phyloP scores from a whole-genome alignment of 2,888 invertebrate species.

The Lasioglossum lativentre region DNA sequence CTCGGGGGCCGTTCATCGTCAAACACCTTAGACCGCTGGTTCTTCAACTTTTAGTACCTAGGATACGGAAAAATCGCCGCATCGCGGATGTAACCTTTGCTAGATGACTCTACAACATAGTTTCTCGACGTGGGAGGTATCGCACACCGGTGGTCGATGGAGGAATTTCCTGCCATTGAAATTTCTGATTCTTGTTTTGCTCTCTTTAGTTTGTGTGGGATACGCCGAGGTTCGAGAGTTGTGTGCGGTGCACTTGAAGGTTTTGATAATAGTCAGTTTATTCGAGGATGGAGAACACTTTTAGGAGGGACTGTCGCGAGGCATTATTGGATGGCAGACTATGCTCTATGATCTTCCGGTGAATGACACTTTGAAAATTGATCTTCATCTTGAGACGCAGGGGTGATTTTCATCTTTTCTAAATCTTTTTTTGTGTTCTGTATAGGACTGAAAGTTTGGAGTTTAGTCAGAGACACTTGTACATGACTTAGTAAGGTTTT shows the following conservation, averaged over 20 bases:
- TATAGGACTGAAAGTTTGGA: not conserved
- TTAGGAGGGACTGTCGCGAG: not conserved
- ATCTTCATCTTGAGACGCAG: not conserved
- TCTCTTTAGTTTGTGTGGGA: not conserved
- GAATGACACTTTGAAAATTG: not conserved
- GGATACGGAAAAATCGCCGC: not conserved
- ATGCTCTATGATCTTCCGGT: not conserved
- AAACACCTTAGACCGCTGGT: not conserved
- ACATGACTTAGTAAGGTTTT: too few species aligned
- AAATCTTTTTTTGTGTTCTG: not conserved
- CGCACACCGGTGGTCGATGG: not conserved
- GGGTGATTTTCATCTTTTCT: not conserved
- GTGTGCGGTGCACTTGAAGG: not conserved
- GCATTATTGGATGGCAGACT: not conserved
- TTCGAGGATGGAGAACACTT: not conserved
- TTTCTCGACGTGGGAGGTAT: slow-evolving; percentile 4
- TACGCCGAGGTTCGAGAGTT: not conserved
- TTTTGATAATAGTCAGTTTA: not conserved
- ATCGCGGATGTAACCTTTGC: not conserved
- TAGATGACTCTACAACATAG: not conserved
- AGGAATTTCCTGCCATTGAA: not conserved
- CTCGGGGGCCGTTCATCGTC: not conserved
- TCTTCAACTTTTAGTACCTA: not conserved
- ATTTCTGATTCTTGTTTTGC: not conserved
- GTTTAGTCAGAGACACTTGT: not conserved